Evolutionary conservation across 2,888 invertebrate genomes (phyloP).

Genomic region (Lycocerus yunnanus): DNA sequence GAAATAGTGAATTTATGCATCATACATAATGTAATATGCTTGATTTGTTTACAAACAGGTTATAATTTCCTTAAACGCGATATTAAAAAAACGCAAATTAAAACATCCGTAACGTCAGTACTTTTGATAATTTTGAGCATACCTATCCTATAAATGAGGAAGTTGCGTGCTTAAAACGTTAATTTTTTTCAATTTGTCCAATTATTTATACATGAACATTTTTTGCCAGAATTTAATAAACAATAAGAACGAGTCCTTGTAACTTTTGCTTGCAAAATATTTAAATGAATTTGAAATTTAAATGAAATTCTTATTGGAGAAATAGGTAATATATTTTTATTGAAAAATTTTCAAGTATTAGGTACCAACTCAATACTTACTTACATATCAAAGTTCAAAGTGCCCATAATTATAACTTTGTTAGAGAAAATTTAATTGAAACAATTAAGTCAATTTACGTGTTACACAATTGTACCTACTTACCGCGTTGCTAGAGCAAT

Average conservation of each 20-base stretch:
- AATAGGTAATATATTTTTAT: too few species aligned
- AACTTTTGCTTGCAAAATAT: not conserved
- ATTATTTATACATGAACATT: not conserved
- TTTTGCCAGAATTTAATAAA: not conserved
- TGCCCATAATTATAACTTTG: not conserved
- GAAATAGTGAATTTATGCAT: too few species aligned
- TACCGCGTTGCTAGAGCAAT: not conserved
- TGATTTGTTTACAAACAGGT: not conserved
- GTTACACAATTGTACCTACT: not conserved
- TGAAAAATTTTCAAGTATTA: too few species aligned
- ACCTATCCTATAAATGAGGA: conserved; percentile 7
- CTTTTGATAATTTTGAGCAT: not conserved
- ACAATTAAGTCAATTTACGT: conserved; percentile 6
- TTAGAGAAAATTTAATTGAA: conserved; percentile 6
- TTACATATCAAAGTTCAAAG: conserved; percentile 6
- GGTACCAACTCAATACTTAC: not conserved
- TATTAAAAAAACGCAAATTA: not conserved
- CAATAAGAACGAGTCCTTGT: not conserved
- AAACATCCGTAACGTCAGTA: not conserved
- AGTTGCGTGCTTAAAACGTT: conserved; percentile 10
- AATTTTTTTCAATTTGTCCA: conserved; percentile 9
- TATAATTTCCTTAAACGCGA: not conserved
- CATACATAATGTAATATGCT: too few species aligned
- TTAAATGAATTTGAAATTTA: too few species aligned
- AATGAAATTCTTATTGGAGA: too few species aligned